Evolutionary conservation across 2,888 invertebrate genomes (phyloP), one percentile per base, ranked within the genome.

Genomic region (Psylliodes chrysocephalus): DNA sequence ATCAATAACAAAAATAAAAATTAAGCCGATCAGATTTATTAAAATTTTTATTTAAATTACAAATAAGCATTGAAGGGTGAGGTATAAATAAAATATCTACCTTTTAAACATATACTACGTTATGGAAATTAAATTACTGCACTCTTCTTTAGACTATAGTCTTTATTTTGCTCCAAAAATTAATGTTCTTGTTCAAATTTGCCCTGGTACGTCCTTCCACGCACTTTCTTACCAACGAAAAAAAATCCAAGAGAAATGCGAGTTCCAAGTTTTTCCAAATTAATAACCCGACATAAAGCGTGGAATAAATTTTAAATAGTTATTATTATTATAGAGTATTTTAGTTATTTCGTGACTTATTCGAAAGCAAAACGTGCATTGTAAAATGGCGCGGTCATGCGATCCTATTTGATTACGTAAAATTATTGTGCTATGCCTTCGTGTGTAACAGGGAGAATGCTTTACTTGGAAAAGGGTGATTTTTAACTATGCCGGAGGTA

Each of bases 301-400:
- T 44, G 44, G 44, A 44, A 44, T 44, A 44, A 44, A 44, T 44
- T 44, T 44, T 44, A 44, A 44, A 44, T 44, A 44, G 44, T 44
- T 44, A 44, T 44, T 44, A 19, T 44, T 44, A 44, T 44, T 44
- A 17, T 44, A 18, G 44, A 44, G 44, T 18, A 44, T 44, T 44
- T 44, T 44, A 19, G 44, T 44, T 15, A 44, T 33, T 2, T 44
- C 44, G 44, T 44, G 44, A 44, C 44, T 44, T 44, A 44, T 19
- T 44, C 18, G 44, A 44, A 44, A 19, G 17, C 44, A 6, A 44
- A 44, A 44, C 44, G 44, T 44, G 17, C 15, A 44, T 17, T 15
- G 18, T 44, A 44, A 44, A 44, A 44, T 44, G 44, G 44, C 44
- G 44, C 44, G 44, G 44, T 44, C 44, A 44, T 44, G 44, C 44